Percentiles rank a stretch among this genome's conserved stretches.
phyloP scores from a whole-genome alignment of 1,140 invertebrate genomes.

The Aricia agestis region DNA sequence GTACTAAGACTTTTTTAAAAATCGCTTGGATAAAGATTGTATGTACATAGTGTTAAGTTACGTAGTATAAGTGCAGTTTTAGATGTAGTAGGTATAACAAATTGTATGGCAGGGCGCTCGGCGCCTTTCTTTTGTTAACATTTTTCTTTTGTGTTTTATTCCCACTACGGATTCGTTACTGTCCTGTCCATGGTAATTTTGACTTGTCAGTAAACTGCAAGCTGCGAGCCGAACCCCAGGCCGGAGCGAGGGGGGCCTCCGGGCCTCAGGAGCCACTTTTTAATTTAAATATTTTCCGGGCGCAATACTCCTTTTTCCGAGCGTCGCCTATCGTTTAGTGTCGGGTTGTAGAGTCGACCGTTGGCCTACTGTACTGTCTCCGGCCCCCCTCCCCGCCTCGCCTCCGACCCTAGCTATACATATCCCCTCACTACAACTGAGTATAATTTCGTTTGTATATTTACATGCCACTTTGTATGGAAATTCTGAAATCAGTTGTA shows the following conservation, averaged over 20 bases:
- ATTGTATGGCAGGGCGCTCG: conserved; percentile 56
- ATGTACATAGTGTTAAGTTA: conserved; percentile 73
- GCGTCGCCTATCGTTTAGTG: background rate
- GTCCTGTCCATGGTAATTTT: conserved; percentile 33
- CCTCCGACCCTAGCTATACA: conserved; percentile 6
- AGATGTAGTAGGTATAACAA: conserved; percentile 75
- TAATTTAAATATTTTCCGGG: background rate
- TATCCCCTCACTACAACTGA: conserved; percentile 15
- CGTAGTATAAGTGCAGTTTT: conserved; percentile 63
- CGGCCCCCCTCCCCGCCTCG: conserved; percentile 8
- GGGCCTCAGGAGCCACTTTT: background rate
- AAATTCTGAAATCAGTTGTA: conserved; percentile 16
- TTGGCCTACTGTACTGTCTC: background rate
- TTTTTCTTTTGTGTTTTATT: conserved; percentile 50
- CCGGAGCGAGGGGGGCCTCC: conserved; percentile 18
- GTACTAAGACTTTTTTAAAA: conserved; percentile 72
- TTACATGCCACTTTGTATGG: conserved; percentile 14
- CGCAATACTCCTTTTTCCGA: conserved; percentile 5
- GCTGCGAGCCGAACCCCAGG: conserved; percentile 23
- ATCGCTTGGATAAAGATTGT: conserved; percentile 70
- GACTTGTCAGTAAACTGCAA: conserved; percentile 15
- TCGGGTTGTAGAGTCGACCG: background rate
- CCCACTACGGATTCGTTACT: conserved; percentile 44
- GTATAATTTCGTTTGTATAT: conserved; percentile 13
- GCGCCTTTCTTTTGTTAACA: conserved; percentile 44